Evolutionary conservation across 92 coral and sea anemone genomes (phyloP).

Genomic region (Chrysogorgia sp.): DNA sequence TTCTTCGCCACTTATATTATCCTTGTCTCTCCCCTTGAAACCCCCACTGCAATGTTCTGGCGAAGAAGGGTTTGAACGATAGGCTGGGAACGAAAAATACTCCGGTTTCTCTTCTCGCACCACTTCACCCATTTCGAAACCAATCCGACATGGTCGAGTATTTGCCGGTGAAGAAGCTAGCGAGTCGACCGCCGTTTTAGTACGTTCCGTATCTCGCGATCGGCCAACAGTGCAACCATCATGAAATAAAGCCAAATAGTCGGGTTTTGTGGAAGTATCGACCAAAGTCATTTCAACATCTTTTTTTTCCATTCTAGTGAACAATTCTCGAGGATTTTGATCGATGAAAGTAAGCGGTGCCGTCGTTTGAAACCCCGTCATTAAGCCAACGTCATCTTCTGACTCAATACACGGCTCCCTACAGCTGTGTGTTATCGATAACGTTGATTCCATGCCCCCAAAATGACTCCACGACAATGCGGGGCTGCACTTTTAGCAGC

Average conservation of each 20-base stretch:
- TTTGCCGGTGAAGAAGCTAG: conserved; percentile 10
- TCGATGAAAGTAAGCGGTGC: conserved; percentile 16
- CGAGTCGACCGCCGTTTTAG: background rate
- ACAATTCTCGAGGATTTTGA: conserved; percentile 1
- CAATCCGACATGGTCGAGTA: background rate
- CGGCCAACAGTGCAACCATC: background rate
- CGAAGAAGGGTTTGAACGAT: conserved; percentile 68
- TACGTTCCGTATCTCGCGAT: background rate
- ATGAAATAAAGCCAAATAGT: background rate
- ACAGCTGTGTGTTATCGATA: conserved; percentile 48
- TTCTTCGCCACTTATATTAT: background rate
- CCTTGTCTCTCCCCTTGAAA: background rate
- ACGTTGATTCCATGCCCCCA: conserved; percentile 40
- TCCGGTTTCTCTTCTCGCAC: background rate
- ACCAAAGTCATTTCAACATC: conserved; percentile 8
- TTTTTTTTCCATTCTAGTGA: conserved; percentile 24
- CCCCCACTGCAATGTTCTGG: conserved; percentile 4
- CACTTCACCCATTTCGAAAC: background rate
- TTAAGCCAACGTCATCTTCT: conserved; percentile 33
- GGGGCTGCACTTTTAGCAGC: conserved; percentile 37
- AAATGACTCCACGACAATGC: background rate
- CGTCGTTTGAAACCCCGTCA: conserved; percentile 43
- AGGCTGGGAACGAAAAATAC: conserved; percentile 95
- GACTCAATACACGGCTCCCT: conserved; percentile 27
- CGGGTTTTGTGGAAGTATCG: background rate